Base-by-base conservation (phyloP, 2,113 vertebrate genomes). In the Oceanites oceanicus region DNA sequence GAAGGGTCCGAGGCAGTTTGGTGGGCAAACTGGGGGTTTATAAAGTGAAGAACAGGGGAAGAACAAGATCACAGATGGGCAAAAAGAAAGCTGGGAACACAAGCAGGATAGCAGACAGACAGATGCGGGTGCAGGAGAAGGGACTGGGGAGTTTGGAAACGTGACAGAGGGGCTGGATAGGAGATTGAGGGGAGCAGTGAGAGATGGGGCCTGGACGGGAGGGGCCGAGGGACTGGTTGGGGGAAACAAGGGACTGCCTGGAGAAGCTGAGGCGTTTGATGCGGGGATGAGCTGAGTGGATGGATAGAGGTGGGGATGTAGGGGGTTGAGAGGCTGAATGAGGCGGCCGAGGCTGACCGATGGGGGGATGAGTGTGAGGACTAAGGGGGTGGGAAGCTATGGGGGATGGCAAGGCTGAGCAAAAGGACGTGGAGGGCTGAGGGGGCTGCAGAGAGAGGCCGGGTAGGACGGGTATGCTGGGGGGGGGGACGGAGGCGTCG, bases 221-320 rank as follows among this genome's bases (percentile, higher is more conserved):
- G 40, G 4, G 12, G 20, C n/a, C 4, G 21, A 62, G 26, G 18
- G 56, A 2, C 58, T 34, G 32, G 15, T 21, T 11, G 16, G 5
- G 30, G 10, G 15, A 47, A 53, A 34, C 2, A 7, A 66, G 23
- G 40, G 22, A 29, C 13, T 40, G 32, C 61, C 45, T 2, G 27
- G 21, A 18, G 15, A 15, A 80, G 22, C 11, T 1, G 14, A 59
- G 36, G 19, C 6, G 6, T 56, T 27, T 18, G 63, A 19, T 11
- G 18, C 2, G 2, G 26, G 22, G 40, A 50, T 8, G 40, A 42
- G n/a, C 15, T 19, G n/a, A 13, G 10, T 14, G n/a, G 17, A 22
- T 2, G 8, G n/a, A 15, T 0, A 49, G 29, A n/a, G 13, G 8
- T 6, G 62, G 12, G 55, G 30, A 36, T 17, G 19, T 2, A 10